phyloP scores from a whole-genome alignment of 2,797 vertebrate genomes.

The Tamandua tetradactyla region DNA sequence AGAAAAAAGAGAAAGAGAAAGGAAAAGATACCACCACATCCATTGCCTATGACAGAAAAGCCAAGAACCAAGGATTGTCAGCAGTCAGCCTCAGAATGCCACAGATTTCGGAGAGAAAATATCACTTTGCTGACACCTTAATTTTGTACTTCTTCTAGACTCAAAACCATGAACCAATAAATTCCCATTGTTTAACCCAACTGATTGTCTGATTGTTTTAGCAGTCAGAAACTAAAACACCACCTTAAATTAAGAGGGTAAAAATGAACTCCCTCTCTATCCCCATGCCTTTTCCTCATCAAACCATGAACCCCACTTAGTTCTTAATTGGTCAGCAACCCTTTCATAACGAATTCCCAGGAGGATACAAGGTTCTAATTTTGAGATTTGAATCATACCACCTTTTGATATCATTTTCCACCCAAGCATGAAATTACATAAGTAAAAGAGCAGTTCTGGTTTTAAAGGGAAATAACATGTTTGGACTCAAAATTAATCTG shows the following conservation, averaged over 20 bases:
- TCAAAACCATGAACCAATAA: too few relatives aligned
- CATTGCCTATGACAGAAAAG: too few relatives aligned
- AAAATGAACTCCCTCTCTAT: background rate
- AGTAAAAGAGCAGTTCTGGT: conserved; percentile 65
- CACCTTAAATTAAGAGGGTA: background rate
- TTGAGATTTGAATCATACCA: background rate
- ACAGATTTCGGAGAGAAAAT: too few relatives aligned
- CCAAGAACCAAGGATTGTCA: too few relatives aligned
- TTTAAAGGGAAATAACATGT: conserved; percentile 84
- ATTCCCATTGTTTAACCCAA: too few relatives aligned
- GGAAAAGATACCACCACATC: too few relatives aligned
- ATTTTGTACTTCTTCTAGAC: too few relatives aligned
- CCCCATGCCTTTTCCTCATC: background rate
- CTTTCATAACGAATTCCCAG: conserved; percentile 48
- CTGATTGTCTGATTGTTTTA: too few relatives aligned
- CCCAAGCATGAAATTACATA: conserved; percentile 71
- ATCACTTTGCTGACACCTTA: too few relatives aligned
- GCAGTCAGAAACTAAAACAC: too few relatives aligned
- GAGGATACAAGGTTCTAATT: background rate
- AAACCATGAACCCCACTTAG: background rate
- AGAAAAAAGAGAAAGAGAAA: too few relatives aligned
- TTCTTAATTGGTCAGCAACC: background rate
- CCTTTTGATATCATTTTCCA: conserved; percentile 57
- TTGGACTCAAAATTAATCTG: conserved; percentile 81
- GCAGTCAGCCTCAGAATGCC: too few relatives aligned